Base-by-base conservation (phyloP, 2,113 vertebrate genomes). In the Cyphomyrus discorhynchus region DNA sequence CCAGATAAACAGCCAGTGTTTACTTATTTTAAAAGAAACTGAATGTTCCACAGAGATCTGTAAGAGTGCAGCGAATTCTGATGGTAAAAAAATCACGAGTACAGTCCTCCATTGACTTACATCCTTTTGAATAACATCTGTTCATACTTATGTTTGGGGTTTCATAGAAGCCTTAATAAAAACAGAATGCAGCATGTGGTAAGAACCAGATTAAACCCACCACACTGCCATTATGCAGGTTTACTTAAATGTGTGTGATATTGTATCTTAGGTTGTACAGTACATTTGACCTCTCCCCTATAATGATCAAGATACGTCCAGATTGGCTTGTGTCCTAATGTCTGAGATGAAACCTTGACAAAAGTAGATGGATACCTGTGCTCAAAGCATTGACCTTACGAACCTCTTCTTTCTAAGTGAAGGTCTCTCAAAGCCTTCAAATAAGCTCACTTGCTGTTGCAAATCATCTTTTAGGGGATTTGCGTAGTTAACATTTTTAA, bases 401-500 rank as follows among this genome's bases (percentile, higher is more conserved):
- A n/a, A 3, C 7, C 56, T n/a, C 56, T 58, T 58, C 56, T 47
- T 45, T 84, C 3, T 5, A 70, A 70, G 5, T 49, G 9, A 46
- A 47, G 42, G 82, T 84, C 82, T 88, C 11, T 45, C 1, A 10
- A 53, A 89, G 88, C 70, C 66, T 9, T 27, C 31, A 35, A 49
- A 45, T 49, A 42, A 8, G 74, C 13, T 45, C 17, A 5, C 88
- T 88, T 83, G 84, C 50, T 87, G 83, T 90, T 87, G 80, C 50
- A 52, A n/a, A 86, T 90, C 27, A 88, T 88, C 88, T 90, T 91
- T 87, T 88, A 86, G 93, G 92, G 90, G 56, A 87, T 90, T 80
- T 89, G 90, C 92, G 83, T 87, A 88, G 90, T 89, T 91, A 86
- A 89, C 89, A 92, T 93, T 92, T 93, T 90, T 94, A 95, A 95